phyloP scores from a whole-genome alignment of 2,797 vertebrate species.

The Acanthornis magna region DNA sequence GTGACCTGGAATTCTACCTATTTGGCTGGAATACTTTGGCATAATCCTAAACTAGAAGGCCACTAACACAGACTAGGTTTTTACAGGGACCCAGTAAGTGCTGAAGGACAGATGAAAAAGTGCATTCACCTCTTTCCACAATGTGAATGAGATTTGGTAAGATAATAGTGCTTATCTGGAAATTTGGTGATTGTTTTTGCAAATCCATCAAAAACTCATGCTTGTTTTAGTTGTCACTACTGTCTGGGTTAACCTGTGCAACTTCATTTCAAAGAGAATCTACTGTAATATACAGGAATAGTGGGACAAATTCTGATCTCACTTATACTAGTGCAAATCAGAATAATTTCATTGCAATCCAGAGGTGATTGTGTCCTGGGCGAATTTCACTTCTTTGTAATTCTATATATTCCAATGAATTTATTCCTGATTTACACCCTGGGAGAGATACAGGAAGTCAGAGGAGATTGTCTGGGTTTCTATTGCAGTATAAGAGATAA shows the following conservation, averaged over 20 bases:
- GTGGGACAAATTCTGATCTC: slow-evolving; percentile 58
- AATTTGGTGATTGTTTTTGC: slow-evolving; percentile 7
- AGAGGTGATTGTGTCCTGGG: not conserved
- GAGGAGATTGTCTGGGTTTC: not conserved
- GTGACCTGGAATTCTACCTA: slow-evolving; percentile 78
- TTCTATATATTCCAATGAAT: not conserved
- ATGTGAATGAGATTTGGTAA: slow-evolving; percentile 12
- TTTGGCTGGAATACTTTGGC: not conserved
- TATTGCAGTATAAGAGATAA: slow-evolving; percentile 42
- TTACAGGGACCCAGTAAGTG: slow-evolving; percentile 28
- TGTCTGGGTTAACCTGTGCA: slow-evolving; percentile 53
- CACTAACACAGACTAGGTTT: not conserved
- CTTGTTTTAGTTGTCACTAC: slow-evolving; percentile 42
- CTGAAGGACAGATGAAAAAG: slow-evolving; percentile 21
- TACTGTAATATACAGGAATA: slow-evolving; percentile 30
- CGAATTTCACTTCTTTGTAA: not conserved
- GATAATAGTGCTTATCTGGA: not conserved
- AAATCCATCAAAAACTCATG: not conserved
- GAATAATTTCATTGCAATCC: slow-evolving; percentile 43
- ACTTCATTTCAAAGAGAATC: slow-evolving; percentile 71
- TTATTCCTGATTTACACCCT: slow-evolving; percentile 49
- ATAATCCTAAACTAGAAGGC: not conserved
- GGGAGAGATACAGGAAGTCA: not conserved
- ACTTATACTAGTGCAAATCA: slow-evolving; percentile 37
- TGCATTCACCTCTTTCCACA: slow-evolving; percentile 62